Conservation (phyloP, 1,140 invertebrate genomes). For the Parapsyche elsis region DNA sequence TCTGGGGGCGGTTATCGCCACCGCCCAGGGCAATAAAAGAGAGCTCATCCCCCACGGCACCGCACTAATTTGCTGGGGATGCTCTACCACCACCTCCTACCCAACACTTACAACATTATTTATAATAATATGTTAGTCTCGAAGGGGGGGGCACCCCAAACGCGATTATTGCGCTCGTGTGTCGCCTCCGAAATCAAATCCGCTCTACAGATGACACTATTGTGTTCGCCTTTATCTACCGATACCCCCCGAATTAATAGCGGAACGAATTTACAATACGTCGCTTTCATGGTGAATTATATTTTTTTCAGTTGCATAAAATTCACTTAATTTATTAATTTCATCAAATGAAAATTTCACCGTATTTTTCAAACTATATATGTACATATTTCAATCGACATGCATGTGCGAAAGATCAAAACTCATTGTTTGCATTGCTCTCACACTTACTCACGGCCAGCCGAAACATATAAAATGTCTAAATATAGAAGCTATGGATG, state of each 20-base stretch:
- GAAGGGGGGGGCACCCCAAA: background rate
- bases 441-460: too few relatives aligned
- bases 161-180: slow-evolving; percentile 15
- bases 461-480: too few relatives aligned
- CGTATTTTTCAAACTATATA: too few relatives aligned
- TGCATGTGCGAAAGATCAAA: too few relatives aligned
- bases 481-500: too few relatives aligned
- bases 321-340: too few relatives aligned
- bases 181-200: slow-evolving; percentile 28
- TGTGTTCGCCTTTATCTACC: background rate
- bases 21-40: slow-evolving; percentile 67
- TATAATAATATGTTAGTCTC: slow-evolving; percentile 42
- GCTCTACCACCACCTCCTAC: slow-evolving; percentile 21
- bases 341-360: too few relatives aligned
- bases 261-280: background rate
- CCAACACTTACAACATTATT: slow-evolving; percentile 48
- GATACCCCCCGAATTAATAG: background rate
- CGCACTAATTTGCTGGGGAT: slow-evolving; percentile 54
- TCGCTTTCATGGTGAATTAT: background rate
- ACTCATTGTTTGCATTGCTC: too few relatives aligned
- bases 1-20: slow-evolving; percentile 61
- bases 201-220: slow-evolving; percentile 4
- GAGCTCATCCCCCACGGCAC: slow-evolving; percentile 60
- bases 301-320: too few relatives aligned
- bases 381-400: too few relatives aligned